phyloP scores from a whole-genome alignment of 2,113 vertebrate species.

The Paracanthobrama guichenoti region DNA sequence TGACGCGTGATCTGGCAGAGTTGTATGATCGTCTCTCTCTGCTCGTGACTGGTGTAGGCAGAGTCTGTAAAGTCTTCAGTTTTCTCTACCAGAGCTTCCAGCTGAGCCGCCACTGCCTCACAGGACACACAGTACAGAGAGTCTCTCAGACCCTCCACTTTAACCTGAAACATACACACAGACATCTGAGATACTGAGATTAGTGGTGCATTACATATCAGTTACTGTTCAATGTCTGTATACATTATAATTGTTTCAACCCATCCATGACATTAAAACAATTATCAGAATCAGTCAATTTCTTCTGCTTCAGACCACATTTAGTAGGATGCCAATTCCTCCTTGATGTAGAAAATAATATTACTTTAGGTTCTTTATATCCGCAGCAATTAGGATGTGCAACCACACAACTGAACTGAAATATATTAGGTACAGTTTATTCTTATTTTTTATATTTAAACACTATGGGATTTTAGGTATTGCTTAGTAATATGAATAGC shows the following conservation, averaged over 20 bases:
- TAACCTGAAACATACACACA: slow-evolving; percentile 56
- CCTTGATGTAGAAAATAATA: too few species aligned
- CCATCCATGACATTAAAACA: background rate
- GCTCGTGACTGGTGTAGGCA: slow-evolving; percentile 95
- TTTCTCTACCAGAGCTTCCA: slow-evolving; percentile 89
- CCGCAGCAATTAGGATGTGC: too few species aligned
- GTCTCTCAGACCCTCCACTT: slow-evolving; percentile 88
- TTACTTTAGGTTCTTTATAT: too few species aligned
- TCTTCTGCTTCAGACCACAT: background rate
- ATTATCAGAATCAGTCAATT: background rate
- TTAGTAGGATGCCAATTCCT: too few species aligned
- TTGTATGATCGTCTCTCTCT: slow-evolving; percentile 89
- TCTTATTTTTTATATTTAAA: too few species aligned
- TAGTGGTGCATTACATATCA: background rate
- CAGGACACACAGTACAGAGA: slow-evolving; percentile 83
- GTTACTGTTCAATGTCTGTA: background rate
- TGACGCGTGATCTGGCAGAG: slow-evolving; percentile 83
- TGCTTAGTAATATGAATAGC: too few species aligned
- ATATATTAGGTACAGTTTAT: too few species aligned
- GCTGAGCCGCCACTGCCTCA: slow-evolving; percentile 80
- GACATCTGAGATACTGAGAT: background rate
- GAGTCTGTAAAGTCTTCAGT: slow-evolving; percentile 98
- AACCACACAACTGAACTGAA: too few species aligned
- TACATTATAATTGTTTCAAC: background rate
- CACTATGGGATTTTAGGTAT: too few species aligned